A percentile compares a stretch with the other conserved stretches of the same genome.
Conservation (phyloP, 1,140 invertebrate species). For the Propsilocerus akamusi region DNA sequence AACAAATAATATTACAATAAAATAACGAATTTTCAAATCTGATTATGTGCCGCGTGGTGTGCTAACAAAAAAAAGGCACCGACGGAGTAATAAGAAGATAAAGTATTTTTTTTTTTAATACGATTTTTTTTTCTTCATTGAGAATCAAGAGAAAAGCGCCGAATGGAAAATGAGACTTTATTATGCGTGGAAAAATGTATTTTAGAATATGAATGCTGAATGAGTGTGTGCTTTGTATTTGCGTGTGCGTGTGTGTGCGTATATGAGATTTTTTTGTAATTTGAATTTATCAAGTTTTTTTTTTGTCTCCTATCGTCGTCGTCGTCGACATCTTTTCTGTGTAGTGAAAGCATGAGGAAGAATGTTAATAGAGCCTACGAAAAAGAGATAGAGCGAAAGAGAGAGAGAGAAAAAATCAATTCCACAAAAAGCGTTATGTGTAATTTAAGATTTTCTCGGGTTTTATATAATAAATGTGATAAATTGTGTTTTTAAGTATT, state of each 20-base stretch:
- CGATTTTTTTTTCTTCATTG: no score
- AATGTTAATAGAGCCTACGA: not conserved
- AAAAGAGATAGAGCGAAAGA: not conserved
- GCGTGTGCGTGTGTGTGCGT: not conserved
- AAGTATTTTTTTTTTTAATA: no score
- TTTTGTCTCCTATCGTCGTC: not conserved
- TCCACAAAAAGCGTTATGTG: not conserved
- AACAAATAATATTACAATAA: no score
- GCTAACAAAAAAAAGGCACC: no score
- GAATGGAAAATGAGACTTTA: no score
- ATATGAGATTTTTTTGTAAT: not conserved
- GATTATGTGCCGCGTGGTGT: no score
- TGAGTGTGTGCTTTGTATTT: no score
- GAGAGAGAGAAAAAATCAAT: not conserved
- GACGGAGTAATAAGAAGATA: no score
- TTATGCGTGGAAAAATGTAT: no score
- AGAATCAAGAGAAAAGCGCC: no score
- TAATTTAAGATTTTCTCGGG: not conserved
- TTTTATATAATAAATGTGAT: not conserved
- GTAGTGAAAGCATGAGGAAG: not conserved
- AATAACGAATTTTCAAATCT: no score
- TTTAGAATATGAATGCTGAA: no score
- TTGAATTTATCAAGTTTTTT: not conserved
- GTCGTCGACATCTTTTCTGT: not conserved
- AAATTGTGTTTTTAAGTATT: conserved; percentile 1